Conservation (phyloP, 2,797 vertebrate species). For the Balearica regulorum region DNA sequence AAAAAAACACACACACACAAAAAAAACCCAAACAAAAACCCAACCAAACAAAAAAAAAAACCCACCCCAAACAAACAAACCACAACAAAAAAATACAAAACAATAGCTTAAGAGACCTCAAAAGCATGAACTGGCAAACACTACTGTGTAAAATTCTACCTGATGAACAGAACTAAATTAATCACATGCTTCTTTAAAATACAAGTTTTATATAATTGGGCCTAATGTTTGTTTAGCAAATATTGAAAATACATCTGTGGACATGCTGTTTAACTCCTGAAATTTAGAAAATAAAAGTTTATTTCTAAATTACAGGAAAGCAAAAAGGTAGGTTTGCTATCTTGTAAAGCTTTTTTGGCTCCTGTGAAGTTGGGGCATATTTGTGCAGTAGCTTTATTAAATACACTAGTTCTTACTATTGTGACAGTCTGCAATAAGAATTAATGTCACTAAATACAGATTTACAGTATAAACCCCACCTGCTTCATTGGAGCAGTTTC, state of each 20-base stretch:
- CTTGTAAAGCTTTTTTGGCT: constrained; percentile 50
- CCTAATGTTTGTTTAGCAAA: constrained; percentile 1
- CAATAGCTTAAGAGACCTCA: constrained; percentile 69
- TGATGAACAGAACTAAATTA: neutral
- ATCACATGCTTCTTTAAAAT: neutral
- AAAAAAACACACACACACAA: neutral
- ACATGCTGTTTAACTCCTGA: neutral
- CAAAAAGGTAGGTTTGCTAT: constrained; percentile 46
- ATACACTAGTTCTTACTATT: constrained; percentile 42
- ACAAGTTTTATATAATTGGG: neutral
- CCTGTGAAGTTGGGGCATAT: constrained; percentile 2
- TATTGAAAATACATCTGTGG: neutral
- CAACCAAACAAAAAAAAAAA: neutral
- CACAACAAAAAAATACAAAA: neutral
- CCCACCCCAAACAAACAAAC: neutral
- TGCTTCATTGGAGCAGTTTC: constrained; percentile 30
- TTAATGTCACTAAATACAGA: constrained; percentile 34
- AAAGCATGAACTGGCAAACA: constrained; percentile 64
- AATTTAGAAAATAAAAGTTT: neutral
- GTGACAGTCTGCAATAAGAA: constrained; percentile 48
- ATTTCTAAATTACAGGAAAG: neutral
- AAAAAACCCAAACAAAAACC: neutral
- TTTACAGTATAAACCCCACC: neutral
- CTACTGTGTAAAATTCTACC: constrained; percentile 47
- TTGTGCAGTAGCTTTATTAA: constrained; percentile 58